Evolutionary conservation across 2,888 invertebrate genomes (phyloP), one percentile per base, ranked within the genome.

Genomic region (Drosophila limbata): DNA sequence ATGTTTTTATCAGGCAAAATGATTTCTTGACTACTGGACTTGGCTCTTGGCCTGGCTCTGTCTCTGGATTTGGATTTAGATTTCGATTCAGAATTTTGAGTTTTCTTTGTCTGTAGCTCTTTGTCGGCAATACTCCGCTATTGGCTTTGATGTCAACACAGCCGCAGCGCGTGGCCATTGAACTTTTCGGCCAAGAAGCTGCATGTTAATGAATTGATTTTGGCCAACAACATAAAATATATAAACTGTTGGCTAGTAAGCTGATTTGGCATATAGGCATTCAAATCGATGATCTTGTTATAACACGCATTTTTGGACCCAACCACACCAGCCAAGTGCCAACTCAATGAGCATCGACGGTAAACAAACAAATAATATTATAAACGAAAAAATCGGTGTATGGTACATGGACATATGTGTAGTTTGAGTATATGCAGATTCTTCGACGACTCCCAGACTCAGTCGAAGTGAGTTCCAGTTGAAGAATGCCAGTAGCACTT

Each of bases 1-100:
- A 89, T 86, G 84, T 84, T 87, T 87, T 91, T 90, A 91, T 91
- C 91, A 78, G 77, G 64, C 75, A 64, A 81, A 88, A 87, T 90
- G 90, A 80, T 79, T 84, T 86, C 76, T 87, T 78, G 86, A 90
- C 91, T 91, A 91, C 91, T 84, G 91, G 82, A 84, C 73, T 90
- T 69, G 47, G 68, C 48, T 62, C 13, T 21, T 17, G 17, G 10
- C 21, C 45, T 60, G 55, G 40, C 17, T 35, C 47, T 50, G 19
- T 17, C 9, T 33, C 42, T 75, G 53, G 69, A 52, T 68, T 56
- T 50, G 42, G 75, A 69, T 65, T 63, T 50, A 11, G 63, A 45
- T 51, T 62, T 37, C 39, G 60, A 33, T 51, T 28, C 47, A 53
- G 51, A 42, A 55, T 65, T 60, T 65, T 63, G 55, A 51, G 53